These are phyloP conservation scores for Fundulus diaphanus DNA, from an alignment of 2,797 vertebrate species.

Conservation along the genomic window DNA sequence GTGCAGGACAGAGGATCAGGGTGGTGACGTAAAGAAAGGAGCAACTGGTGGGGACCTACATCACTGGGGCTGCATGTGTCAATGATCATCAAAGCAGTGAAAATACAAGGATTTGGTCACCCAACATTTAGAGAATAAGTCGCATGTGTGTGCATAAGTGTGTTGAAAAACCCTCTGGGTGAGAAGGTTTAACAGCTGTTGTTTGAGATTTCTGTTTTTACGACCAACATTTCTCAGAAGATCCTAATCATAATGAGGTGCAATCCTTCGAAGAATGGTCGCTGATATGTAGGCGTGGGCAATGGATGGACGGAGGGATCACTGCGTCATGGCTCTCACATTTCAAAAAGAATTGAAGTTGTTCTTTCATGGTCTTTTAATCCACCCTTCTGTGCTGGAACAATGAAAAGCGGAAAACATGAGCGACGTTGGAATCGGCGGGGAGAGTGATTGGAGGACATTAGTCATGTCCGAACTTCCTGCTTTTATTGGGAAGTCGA, in stretches of 20 bases:
- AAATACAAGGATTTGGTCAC: no score
- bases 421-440: constrained; percentile 10
- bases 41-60: neutral
- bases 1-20: neutral
- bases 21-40: neutral
- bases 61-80: neutral
- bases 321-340: neutral
- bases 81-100: neutral
- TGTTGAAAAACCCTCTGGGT: neutral
- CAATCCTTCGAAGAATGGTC: neutral
- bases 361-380: neutral
- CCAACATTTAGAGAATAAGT: neutral
- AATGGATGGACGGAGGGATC: no score
- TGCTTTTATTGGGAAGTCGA: constrained; percentile 61
- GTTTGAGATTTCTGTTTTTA: neutral
- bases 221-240: neutral
- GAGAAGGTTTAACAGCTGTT: neutral
- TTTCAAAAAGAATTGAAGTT: neutral
- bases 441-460: constrained; percentile 48
- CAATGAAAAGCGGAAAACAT: constrained; percentile 26
- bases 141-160: neutral
- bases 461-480: constrained; percentile 69
- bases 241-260: neutral
- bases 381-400: neutral
- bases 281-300: neutral